Evolutionary conservation across 2,888 invertebrate species (phyloP), one percentile per base, ranked within the genome.

Genomic region (Cryptus armator): DNA sequence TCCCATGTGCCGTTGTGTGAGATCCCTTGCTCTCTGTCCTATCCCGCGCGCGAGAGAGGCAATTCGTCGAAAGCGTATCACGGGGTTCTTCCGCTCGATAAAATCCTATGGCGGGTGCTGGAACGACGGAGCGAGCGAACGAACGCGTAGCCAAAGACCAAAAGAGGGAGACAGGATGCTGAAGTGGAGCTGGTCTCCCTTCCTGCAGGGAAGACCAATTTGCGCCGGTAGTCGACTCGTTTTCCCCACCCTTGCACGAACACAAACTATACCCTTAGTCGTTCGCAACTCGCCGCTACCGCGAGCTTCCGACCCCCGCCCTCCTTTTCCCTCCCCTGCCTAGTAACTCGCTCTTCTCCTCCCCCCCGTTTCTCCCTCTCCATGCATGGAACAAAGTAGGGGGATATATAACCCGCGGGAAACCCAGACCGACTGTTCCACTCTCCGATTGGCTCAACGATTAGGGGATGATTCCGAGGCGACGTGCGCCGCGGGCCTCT

Each of bases 401-500:
- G 76, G 81, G 71, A 77, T 56, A 75, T 51, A 70, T 44, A 66
- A 77, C 68, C 72, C 83, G 79, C 80, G 82, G 83, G 83, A 84
- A 83, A 76, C 67, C 19, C 78, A 43, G 56, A 77, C 59, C 46
- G 68, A 51, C 44, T 62, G 14, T 46, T 66, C 74, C 43, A 59
- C 83, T 56, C 87, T 89, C 87, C 87, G 89, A 91, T 91, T 91
- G 91, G 91, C 87, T 83, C 84, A 82, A 53, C 90, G 89, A 90
- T 91, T 91, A 91, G 90, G 90, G 91, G 91, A 90, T 89, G 90
- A 90, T 89, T 91, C 37, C 90, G 87, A 85, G 84, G 87, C 56
- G 59, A 75, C 75, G 66, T 46, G 76, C 71, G 76, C 81, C 19
- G 37, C 37, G 0, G 37, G 71, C 64, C 32, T 46, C 51, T 29